These are phyloP conservation scores for Labrus mixtus DNA, from an alignment of 2,113 vertebrate genomes.

Conservation along the genomic window DNA sequence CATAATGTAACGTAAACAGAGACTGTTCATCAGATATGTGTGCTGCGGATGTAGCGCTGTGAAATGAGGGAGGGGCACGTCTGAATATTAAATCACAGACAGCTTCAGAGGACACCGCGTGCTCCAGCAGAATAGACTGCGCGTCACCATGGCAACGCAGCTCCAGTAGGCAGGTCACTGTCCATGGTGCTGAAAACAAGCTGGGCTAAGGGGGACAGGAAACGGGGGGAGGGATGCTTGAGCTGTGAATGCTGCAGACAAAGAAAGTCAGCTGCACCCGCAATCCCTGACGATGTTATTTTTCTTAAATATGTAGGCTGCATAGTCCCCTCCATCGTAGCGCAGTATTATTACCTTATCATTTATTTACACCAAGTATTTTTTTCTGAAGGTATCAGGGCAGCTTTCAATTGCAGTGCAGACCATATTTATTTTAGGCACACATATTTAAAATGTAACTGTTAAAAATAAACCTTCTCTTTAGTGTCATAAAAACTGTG, in stretches of 20 bases:
- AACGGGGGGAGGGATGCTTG: conserved; percentile 37
- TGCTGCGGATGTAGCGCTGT: neutral
- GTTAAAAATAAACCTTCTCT: neutral
- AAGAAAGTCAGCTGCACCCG: conserved; percentile 9
- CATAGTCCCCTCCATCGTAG: neutral
- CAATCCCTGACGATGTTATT: neutral
- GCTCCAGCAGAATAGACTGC: conserved; percentile 43
- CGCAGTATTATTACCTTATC: too few relatives aligned
- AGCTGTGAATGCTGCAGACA: conserved; percentile 38
- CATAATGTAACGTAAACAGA: too few relatives aligned
- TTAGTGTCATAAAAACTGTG: neutral
- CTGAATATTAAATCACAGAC: conserved; percentile 53
- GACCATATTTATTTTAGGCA: neutral
- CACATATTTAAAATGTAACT: neutral
- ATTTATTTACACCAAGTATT: neutral
- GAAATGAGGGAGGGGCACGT: neutral
- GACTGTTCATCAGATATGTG: neutral
- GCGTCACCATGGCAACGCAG: conserved; percentile 78
- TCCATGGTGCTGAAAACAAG: conserved; percentile 67
- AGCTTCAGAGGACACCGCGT: conserved; percentile 39
- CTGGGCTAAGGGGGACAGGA: conserved; percentile 31
- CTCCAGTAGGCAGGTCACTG: conserved; percentile 52
- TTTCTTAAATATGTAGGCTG: neutral
- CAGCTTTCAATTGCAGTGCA: neutral
- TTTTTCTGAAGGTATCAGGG: neutral